Base-by-base conservation (phyloP, 2,113 vertebrate genomes). In the Platichthys flesus region DNA sequence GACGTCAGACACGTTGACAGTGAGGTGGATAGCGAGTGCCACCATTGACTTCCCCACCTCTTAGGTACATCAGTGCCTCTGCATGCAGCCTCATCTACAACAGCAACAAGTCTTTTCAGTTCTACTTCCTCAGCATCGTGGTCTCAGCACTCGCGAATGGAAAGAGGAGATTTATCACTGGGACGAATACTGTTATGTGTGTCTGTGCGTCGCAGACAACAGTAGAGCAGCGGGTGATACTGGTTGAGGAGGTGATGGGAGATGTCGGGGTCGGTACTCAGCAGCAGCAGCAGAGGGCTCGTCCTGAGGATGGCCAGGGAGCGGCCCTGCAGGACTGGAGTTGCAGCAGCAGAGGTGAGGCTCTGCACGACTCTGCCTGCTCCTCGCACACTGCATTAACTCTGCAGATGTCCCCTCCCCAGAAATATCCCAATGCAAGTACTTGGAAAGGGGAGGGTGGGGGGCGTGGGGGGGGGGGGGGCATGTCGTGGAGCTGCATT, bases 321-420 rank as follows among this genome's bases (percentile, higher is more conserved):
- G 75, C 66, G 21, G 42, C 74, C 73, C 74, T 76, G 78, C 67
- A 82, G 79, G 70, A 72, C 9, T 60, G 10, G 71, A 67, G 71
- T 31, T 81, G 82, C 82, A 82, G 82, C 76, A 26, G 45, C 52
- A 70, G 49, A 68, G 68, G 58, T 61, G 61, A 82, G 66, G 70
- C 77, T 74, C 68, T 75, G 80, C 71, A 18, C 80, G 62, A 87
- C 79, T 85, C 59, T 12, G 5, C n/a, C 55, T 47, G 55, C 77
- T 89, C 76, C 79, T 81, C 68, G 60, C 78, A 59, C 45, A 73
- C 85, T 85, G 82, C 85, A 81, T 82, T 87, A 86, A 71, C 83
- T 85, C 81, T 91, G 90, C 91, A 90, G 86, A 88, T 87, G 78
- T 89, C 87, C 73, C 82, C 79, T 77, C 70, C 79, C 57, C 55